Evolutionary conservation across 2,888 invertebrate genomes (phyloP), one percentile per base, ranked within the genome.

Genomic region (Trachelus stipa): DNA sequence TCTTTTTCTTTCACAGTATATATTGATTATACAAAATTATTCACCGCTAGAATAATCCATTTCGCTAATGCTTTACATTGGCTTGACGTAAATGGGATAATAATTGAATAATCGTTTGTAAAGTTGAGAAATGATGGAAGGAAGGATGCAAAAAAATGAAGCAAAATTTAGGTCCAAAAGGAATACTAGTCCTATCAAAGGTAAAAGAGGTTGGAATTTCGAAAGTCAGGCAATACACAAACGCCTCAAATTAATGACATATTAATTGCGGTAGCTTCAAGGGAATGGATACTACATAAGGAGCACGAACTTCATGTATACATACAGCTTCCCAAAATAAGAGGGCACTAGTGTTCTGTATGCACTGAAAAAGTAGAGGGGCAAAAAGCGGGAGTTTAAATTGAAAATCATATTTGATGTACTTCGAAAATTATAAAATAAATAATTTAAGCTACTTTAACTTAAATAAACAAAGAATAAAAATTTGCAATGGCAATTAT

Each of bases 21-120:
- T 56, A 23, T 40, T 40, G 6, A 40, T 4, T 15, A 40, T 0
- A 15, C 1, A 15, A 15, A 15, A 40, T 40, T 56, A 56, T 56
- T 56, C 23, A 56, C 2, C 56, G 23, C 56, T 56, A 56, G 9
- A 56, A 56, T 23, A 6, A 23, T 23, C 56, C 9, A 23, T 56
- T 56, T 23, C 1, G 56, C 56, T 56, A 23, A 56, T 15, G 56
- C 56, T 56, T 23, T 56, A 23, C 31, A 34, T 31, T 34, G 12
- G 31, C 33, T 71, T 33, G 71, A 71, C 71, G 71, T 31, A 33
- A 71, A 71, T 33, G 71, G 15, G 71, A 71, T 71, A 71, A 31
- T 71, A 71, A 71, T 30, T 71, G 71, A 71, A 71, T 31, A 71
- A 12, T 71, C 71, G 31, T 34, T 33, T 33, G 23, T 6, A 23